These are phyloP conservation scores for Drosophila bocki DNA, from an alignment of 1,140 invertebrate species.

Conservation along the genomic window DNA sequence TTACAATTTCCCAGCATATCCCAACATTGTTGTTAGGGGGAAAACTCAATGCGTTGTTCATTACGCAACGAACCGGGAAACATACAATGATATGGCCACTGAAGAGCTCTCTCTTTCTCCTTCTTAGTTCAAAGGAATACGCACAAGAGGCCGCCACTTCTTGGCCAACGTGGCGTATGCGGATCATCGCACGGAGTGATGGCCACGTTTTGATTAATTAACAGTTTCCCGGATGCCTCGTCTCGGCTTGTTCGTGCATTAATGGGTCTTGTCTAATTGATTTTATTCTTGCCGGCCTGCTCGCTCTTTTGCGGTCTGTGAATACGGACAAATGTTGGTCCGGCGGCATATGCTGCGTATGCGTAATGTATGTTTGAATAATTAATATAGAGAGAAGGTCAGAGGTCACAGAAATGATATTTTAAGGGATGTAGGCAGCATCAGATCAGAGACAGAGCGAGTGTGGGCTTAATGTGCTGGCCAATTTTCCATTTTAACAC, in stretches of 20 bases:
- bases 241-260: constrained; percentile 9
- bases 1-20: background rate
- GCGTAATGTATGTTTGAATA: constrained; percentile 42
- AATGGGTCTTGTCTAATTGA: constrained; percentile 48
- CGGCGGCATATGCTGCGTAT: constrained; percentile 25
- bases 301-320: constrained; percentile 21
- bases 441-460: background rate
- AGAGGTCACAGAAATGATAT: constrained; percentile 14
- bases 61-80: background rate
- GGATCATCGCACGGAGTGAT: constrained; percentile 10
- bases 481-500: constrained; percentile 32
- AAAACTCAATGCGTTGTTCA: constrained; percentile 10
- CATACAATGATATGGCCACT: background rate
- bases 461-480: constrained; percentile 22
- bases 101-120: background rate
- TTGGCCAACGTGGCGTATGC: constrained; percentile 31
- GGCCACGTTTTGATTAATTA: constrained; percentile 53
- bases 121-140: background rate
- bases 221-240: constrained; percentile 22
- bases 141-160: background rate
- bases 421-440: constrained; percentile 8
- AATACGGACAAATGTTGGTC: constrained; percentile 41
- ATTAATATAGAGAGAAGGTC: constrained; percentile 36
- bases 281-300: constrained; percentile 9
- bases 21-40: background rate